Percentiles rank a stretch among this genome's conserved stretches.
These are phyloP conservation scores for Aricia artaxerxes DNA, from an alignment of 2,888 invertebrate genomes.

Conservation along the genomic window DNA sequence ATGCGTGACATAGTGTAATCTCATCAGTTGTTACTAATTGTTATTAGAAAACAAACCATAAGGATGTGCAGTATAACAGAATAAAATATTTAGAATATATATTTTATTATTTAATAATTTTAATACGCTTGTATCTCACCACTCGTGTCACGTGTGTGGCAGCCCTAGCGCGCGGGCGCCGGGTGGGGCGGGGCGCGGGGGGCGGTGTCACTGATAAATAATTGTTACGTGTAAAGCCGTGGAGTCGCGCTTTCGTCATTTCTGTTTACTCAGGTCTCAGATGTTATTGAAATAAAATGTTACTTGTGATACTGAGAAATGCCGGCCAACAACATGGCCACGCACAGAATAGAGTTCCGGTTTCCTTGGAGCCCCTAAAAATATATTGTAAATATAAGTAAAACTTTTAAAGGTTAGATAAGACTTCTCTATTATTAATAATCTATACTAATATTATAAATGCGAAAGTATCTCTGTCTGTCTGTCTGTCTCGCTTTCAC, in stretches of 20 bases:
- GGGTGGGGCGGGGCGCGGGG: background rate
- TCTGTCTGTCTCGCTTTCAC: too few relatives aligned
- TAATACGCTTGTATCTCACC: background rate
- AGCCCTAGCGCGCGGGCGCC: background rate
- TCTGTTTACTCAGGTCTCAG: background rate
- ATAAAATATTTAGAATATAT: too few relatives aligned
- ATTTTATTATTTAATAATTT: too few relatives aligned
- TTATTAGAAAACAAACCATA: background rate
- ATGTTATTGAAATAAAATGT: background rate
- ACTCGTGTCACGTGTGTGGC: background rate
- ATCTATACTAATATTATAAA: too few relatives aligned
- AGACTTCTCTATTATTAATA: too few relatives aligned
- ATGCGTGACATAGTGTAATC: too few relatives aligned
- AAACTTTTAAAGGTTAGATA: too few relatives aligned
- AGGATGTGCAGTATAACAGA: background rate
- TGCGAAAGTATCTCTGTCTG: too few relatives aligned
- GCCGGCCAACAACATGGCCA: background rate
- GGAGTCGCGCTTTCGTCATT: constrained; percentile 48
- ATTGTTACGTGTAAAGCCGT: constrained; percentile 61
- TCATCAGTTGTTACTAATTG: too few relatives aligned
- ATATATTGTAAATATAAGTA: too few relatives aligned
- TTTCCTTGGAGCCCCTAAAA: too few relatives aligned
- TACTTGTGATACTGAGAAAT: background rate
- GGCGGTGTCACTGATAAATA: constrained; percentile 68
- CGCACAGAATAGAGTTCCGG: background rate